Percentiles rank a stretch among this genome's conserved stretches.
Conservation (phyloP, 2,888 invertebrate genomes). For the Acleris laterana region DNA sequence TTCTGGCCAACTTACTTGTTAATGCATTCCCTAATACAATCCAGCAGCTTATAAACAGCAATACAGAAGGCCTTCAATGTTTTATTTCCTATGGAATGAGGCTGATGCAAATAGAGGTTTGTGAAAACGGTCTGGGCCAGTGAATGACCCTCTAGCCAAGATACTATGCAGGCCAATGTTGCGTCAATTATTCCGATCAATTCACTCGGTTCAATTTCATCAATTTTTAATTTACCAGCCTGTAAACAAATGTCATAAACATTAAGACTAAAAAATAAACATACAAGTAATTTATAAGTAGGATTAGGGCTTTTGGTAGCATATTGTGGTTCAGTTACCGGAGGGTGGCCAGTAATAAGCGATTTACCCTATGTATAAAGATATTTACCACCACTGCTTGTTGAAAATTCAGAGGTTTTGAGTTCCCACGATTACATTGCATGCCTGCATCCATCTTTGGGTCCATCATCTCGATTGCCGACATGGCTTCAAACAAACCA, state of each 20-base stretch:
- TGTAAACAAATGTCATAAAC: constrained; percentile 58
- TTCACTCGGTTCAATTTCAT: constrained; percentile 90
- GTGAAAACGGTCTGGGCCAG: constrained; percentile 98
- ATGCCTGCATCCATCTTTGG: constrained; percentile 99
- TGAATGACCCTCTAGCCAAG: constrained; percentile 98
- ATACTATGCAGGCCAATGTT: constrained; percentile 96
- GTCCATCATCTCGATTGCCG: constrained; percentile 99
- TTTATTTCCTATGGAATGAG: constrained; percentile 92
- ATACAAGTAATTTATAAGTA: no score
- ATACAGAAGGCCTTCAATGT: constrained; percentile 93
- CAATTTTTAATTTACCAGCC: constrained; percentile 91
- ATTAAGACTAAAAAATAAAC: no score
- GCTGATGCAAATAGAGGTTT: constrained; percentile 96
- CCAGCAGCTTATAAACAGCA: constrained; percentile 94
- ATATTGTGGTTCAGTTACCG: no score
- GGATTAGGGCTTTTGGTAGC: no score
- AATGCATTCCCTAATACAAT: constrained; percentile 94
- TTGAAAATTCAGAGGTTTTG: constrained; percentile 93
- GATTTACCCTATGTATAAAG: no score
- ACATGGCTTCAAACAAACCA: constrained; percentile 99
- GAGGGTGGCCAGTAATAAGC: no score
- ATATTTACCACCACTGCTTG: constrained; percentile 90
- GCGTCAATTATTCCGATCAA: constrained; percentile 97
- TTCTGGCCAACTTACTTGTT: constrained; percentile 86
- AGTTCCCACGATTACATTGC: constrained; percentile 94